Evolutionary conservation across 2,888 invertebrate species (phyloP).

Genomic region (Ischnura elegans): DNA sequence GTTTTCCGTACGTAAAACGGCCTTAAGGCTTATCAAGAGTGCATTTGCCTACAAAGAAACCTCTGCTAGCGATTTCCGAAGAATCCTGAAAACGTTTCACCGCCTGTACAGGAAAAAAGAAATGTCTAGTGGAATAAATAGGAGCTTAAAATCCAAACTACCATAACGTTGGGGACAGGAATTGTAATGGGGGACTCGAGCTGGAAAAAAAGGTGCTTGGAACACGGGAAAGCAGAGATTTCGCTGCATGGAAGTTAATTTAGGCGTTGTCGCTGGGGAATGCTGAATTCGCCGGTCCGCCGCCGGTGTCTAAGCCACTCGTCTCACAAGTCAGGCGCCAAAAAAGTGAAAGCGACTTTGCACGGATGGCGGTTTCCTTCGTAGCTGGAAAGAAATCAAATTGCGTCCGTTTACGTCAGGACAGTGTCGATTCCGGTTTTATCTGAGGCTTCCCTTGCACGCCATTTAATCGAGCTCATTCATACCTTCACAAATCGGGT

Average conservation of each 20-base stretch:
- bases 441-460: slow-evolving; percentile 21
- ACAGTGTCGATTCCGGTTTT: neutral
- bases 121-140: too few species aligned
- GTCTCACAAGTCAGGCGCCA: slow-evolving; percentile 27
- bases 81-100: too few species aligned
- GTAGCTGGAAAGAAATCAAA: slow-evolving; percentile 26
- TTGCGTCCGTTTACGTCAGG: slow-evolving; percentile 35
- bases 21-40: too few species aligned
- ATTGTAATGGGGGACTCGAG: neutral
- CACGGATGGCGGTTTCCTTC: slow-evolving; percentile 29
- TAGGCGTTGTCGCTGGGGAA: slow-evolving; percentile 14
- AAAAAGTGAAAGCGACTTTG: slow-evolving; percentile 34
- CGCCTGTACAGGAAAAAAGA: too few species aligned
- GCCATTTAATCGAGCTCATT: neutral
- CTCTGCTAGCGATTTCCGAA: too few species aligned
- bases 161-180: neutral
- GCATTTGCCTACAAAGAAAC: too few species aligned
- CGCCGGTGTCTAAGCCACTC: slow-evolving; percentile 1
- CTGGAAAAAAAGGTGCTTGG: neutral
- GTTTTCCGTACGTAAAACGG: too few species aligned
- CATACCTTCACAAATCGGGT: neutral
- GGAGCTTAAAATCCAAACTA: neutral
- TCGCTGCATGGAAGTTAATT: slow-evolving; percentile 26
- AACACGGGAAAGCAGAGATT: neutral
- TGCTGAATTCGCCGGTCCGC: slow-evolving; percentile 35